Conservation (phyloP, 35 echinoderm and acorn worm genomes). For the Lytechinus pictus region DNA sequence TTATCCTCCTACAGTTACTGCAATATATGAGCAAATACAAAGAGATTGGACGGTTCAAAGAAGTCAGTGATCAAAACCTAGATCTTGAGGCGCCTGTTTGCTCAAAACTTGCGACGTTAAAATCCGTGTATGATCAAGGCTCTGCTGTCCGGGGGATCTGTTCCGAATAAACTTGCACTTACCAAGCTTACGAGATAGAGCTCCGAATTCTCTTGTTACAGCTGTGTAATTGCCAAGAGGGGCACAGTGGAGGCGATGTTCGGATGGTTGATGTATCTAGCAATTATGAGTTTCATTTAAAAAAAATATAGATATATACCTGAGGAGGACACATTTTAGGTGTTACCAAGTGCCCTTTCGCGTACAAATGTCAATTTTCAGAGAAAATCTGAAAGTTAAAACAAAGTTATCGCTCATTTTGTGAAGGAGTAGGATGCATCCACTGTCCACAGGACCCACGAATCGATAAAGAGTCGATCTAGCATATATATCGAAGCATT, state of each 20-base stretch:
- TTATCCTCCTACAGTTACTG: not conserved
- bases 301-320: too few relatives aligned
- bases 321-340: too few relatives aligned
- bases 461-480: too few relatives aligned
- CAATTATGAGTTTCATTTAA: too few relatives aligned
- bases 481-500: too few relatives aligned
- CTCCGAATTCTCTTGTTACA: not conserved
- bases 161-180: constrained; percentile 2
- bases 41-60: constrained; percentile 15
- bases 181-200: not conserved
- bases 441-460: too few relatives aligned
- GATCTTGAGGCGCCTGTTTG: constrained; percentile 38
- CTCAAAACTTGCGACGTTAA: not conserved
- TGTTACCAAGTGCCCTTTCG: too few relatives aligned
- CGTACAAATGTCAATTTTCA: too few relatives aligned
- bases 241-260: not conserved
- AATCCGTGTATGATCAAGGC: not conserved
- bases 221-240: not conserved
- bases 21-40: not conserved
- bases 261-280: not conserved
- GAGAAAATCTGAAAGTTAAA: too few relatives aligned
- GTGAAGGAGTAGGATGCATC: too few relatives aligned
- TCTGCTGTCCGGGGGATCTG: not conserved
- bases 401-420: too few relatives aligned
- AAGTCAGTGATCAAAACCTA: constrained; percentile 26